Conservation (phyloP, 1,140 invertebrate species). For the Drosophila obscura region DNA sequence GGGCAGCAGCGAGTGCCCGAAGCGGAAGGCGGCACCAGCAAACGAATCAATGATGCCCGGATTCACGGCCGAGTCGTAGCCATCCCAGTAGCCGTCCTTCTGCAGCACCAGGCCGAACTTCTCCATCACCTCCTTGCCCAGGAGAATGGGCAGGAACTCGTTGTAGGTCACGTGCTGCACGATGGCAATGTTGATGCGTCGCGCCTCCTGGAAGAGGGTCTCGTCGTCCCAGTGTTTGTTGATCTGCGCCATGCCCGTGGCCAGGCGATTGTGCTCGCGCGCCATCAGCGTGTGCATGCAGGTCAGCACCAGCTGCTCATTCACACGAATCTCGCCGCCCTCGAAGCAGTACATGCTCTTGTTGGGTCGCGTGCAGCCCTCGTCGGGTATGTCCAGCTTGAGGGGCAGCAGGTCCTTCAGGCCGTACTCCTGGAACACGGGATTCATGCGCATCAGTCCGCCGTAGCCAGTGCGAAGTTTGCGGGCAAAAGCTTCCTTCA, state of each 20-base stretch:
- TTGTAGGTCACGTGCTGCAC: slow-evolving; percentile 97
- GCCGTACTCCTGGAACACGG: slow-evolving; percentile 93
- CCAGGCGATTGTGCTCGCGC: slow-evolving; percentile 94
- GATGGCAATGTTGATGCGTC: slow-evolving; percentile 94
- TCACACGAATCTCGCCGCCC: slow-evolving; percentile 96
- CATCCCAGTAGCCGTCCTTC: slow-evolving; percentile 95
- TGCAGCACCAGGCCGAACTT: slow-evolving; percentile 94
- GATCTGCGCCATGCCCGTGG: slow-evolving; percentile 89
- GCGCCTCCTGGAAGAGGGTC: slow-evolving; percentile 95
- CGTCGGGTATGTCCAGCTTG: slow-evolving; percentile 95
- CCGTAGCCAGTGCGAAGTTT: slow-evolving; percentile 91
- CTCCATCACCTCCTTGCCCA: slow-evolving; percentile 96
- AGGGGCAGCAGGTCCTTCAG: slow-evolving; percentile 94
- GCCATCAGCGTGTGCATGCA: slow-evolving; percentile 96
- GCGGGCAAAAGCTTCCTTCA: slow-evolving; percentile 90
- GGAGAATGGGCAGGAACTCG: slow-evolving; percentile 96
- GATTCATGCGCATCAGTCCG: slow-evolving; percentile 93
- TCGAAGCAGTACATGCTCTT: slow-evolving; percentile 96
- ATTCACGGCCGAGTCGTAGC: slow-evolving; percentile 93
- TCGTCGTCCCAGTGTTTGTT: slow-evolving; percentile 98
- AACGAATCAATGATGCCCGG: slow-evolving; percentile 94
- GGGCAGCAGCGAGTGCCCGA: slow-evolving; percentile 94
- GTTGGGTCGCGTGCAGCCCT: slow-evolving; percentile 95
- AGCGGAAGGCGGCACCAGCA: slow-evolving; percentile 94
- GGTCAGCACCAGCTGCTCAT: slow-evolving; percentile 95